Conservation (phyloP, 2,113 vertebrate genomes). For the Bombycilla garrulus region DNA sequence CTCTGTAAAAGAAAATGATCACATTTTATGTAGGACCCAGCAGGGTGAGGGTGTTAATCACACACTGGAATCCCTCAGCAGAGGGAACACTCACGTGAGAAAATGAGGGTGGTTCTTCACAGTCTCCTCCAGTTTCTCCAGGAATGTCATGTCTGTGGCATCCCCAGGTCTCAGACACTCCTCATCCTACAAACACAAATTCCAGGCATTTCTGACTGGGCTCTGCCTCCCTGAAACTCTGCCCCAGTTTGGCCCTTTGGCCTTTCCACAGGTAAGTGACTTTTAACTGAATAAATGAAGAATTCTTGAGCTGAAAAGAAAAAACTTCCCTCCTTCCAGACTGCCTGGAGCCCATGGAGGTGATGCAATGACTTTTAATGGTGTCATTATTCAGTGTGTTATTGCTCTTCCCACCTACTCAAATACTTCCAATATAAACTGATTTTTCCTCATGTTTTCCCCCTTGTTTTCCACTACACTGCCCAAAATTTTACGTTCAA, state of each 20-base stretch:
- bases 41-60: rapidly evolving
- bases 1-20: not conserved
- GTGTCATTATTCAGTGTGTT: not conserved
- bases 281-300: not conserved
- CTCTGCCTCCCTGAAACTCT: not conserved
- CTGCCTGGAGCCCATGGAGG: not conserved
- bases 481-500: not conserved
- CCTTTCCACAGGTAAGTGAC: not conserved
- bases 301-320: not conserved
- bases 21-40: not conserved
- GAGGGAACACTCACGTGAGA: constrained; percentile 84
- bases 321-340: not conserved
- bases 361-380: not conserved
- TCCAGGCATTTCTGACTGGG: not conserved
- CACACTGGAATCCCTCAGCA: not conserved
- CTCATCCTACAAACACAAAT: constrained; percentile 80
- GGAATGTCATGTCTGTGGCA: constrained; percentile 91
- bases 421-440: not conserved
- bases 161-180: constrained; percentile 95
- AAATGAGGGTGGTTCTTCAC: constrained; percentile 93
- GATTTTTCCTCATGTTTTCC: not conserved
- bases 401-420: not conserved
- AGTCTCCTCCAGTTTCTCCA: constrained; percentile 92
- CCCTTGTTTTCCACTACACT: not conserved
- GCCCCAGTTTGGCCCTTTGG: not conserved